Conservation (phyloP, 1,140 invertebrate species). For the Maniola jurtina region DNA sequence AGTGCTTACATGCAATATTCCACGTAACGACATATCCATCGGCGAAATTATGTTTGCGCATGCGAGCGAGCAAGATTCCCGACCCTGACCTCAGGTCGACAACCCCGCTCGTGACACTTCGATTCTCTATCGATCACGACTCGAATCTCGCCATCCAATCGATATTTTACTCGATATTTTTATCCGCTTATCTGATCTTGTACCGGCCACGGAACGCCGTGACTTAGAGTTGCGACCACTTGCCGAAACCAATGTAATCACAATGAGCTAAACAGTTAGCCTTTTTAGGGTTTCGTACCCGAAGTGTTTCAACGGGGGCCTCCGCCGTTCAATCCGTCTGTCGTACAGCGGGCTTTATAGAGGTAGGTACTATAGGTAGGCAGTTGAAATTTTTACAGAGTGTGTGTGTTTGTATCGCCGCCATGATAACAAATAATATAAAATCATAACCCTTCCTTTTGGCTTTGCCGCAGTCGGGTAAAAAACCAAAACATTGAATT, state of each 20-base stretch:
- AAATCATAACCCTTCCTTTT: no score
- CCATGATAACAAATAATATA: no score
- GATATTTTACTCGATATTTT: conserved; percentile 71
- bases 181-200: conserved; percentile 68
- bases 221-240: conserved; percentile 40
- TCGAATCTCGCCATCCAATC: conserved; percentile 63
- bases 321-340: no score
- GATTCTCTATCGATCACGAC: conserved; percentile 77
- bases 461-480: no score
- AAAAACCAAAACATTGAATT: no score
- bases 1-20: conserved; percentile 66
- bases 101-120: conserved; percentile 75
- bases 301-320: no score
- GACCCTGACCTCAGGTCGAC: conserved; percentile 70
- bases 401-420: no score
- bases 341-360: no score
- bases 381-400: no score
- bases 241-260: conserved; percentile 59
- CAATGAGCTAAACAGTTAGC: conserved; percentile 61
- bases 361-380: no score
- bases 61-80: conserved; percentile 58
- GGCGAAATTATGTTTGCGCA: conserved; percentile 68
- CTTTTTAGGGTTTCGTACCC: conserved; percentile 27
- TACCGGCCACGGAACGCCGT: conserved; percentile 54
- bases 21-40: conserved; percentile 68